Percentiles rank a stretch among this genome's conserved stretches.
Evolutionary conservation across 2,888 invertebrate genomes (phyloP).

Genomic region (Stegana nigrithorax): DNA sequence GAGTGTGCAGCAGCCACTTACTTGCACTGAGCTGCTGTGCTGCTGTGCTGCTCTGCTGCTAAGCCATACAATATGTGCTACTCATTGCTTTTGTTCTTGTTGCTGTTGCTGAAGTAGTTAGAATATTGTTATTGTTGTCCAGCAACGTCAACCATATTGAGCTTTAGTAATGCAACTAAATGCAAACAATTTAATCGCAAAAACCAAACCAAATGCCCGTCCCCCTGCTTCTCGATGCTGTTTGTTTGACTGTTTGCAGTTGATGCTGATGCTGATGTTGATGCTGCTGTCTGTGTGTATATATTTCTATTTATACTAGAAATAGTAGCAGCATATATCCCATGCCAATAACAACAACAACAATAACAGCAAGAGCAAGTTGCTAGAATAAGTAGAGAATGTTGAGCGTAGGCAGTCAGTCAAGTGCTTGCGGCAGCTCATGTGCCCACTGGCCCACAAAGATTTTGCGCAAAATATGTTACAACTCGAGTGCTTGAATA

Average conservation of each 20-base stretch:
- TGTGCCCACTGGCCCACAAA: constrained; percentile 1
- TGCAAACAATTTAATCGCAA: constrained; percentile 60
- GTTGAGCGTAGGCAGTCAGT: not conserved
- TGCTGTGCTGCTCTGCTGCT: too few relatives aligned
- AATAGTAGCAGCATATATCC: too few relatives aligned
- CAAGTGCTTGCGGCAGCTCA: not conserved
- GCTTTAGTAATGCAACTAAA: constrained; percentile 51
- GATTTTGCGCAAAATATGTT: constrained; percentile 54
- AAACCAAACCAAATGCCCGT: constrained; percentile 52
- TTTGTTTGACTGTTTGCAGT: too few relatives aligned
- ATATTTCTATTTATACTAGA: not conserved
- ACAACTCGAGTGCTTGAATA: constrained; percentile 44
- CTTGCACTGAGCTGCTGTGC: too few relatives aligned
- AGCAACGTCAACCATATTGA: too few relatives aligned
- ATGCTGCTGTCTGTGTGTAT: not conserved
- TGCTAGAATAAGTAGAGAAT: too few relatives aligned
- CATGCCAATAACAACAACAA: constrained; percentile 18
- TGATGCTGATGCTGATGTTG: constrained; percentile 19
- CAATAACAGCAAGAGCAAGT: constrained; percentile 19
- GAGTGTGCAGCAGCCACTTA: too few relatives aligned
- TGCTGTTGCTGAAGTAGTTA: too few relatives aligned
- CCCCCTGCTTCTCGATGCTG: too few relatives aligned
- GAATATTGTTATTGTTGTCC: too few relatives aligned
- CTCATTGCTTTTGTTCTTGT: too few relatives aligned
- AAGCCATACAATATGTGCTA: too few relatives aligned